Evolutionary conservation across 2,797 vertebrate genomes (phyloP), one percentile per base, ranked within the genome.

Genomic region (Trematocara caparti): DNA sequence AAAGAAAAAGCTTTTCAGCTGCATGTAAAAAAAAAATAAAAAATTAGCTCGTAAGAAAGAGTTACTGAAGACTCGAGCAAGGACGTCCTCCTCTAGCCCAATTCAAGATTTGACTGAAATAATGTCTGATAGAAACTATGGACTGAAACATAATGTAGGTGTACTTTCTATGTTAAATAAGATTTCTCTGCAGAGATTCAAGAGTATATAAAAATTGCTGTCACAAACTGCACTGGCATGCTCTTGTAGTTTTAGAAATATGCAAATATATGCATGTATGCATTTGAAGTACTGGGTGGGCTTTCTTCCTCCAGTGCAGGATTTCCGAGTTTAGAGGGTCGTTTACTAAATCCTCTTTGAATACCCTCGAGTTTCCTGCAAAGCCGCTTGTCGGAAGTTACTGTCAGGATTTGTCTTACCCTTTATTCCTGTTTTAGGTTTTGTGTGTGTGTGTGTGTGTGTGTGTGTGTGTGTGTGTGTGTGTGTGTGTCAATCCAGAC

Each of bases 31-130:
- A 24, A 24, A 24, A 1, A n/a, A n/a, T n/a, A n/a, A n/a, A n/a
- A n/a, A n/a, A n/a, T 21, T 36, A 80, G 47, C 30, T 59, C 5
- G 81, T 79, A 5, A 78, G 34, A 75, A 64, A 17, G 2, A 48
- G 32, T 77, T 30, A 8, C 51, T 19, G 43, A 57, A 73, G 38
- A 73, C 80, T 64, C 76, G 53, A 88, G 71, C 73, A 83, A 87
- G 79, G 81, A 64, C 21, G 0, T n/a, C 6, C 48, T 79, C 57
- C 43, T 32, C 21, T 5, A 8, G 32, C 24, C 4, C 6, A 3
- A 4, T 76, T 84, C 30, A 75, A 19, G 24, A 76, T 82, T 78
- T 75, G 45, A 75, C 32, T 6, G 55, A 73, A 79, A 74, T 79
- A 1, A 59, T 51, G 10, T 77, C 66, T 53, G 66, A 85, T 57